phyloP scores from a whole-genome alignment of 2,797 vertebrate genomes.

The Myotis findleyi region DNA sequence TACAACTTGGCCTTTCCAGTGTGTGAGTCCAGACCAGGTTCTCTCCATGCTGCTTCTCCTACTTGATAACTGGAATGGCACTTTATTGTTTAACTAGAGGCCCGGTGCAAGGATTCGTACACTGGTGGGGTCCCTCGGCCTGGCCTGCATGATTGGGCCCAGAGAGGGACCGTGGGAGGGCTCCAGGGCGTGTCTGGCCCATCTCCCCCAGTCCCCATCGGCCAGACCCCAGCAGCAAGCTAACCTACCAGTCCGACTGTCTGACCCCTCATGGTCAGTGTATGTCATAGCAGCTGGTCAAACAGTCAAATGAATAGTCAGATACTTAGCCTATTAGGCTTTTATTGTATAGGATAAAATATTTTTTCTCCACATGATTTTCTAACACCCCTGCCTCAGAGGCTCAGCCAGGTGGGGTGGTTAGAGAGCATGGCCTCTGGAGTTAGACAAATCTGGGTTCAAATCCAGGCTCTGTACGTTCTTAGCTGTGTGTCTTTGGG shows the following conservation, averaged over 20 bases:
- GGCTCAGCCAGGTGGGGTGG: not conserved
- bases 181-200: too few species aligned
- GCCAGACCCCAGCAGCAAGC: too few species aligned
- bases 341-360: not conserved
- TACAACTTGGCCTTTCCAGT: not conserved
- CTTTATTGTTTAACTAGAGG: not conserved
- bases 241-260: too few species aligned
- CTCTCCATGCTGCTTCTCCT: not conserved
- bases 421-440: not conserved
- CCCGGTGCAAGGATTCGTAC: too few species aligned
- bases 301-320: too few species aligned
- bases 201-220: too few species aligned
- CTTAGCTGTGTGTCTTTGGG: not conserved
- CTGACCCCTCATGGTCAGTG: too few species aligned
- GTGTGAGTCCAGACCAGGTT: not conserved
- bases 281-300: too few species aligned
- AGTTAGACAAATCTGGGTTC: not conserved
- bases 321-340: too few species aligned
- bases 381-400: not conserved
- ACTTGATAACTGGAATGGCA: not conserved
- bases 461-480: not conserved
- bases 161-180: too few species aligned
- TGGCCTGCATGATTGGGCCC: too few species aligned
- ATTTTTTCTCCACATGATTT: not conserved
- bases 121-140: too few species aligned